Evolutionary conservation across 2,797 vertebrate species (phyloP), one percentile per base, ranked within the genome.

Genomic region (Harpagifer antarcticus): DNA sequence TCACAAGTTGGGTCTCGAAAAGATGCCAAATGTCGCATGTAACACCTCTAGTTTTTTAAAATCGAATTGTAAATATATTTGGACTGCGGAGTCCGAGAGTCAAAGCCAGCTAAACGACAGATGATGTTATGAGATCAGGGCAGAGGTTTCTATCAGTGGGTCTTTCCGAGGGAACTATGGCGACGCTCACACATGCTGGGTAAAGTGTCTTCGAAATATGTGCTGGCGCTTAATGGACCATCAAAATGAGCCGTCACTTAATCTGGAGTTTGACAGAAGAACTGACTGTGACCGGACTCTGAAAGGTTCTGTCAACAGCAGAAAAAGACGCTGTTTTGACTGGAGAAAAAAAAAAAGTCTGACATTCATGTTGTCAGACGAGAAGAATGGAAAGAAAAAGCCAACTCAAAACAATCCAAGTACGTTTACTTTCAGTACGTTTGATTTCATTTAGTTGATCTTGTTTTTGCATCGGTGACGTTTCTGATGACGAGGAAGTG

Each of bases 1-100:
- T 88, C 82, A 68, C 68, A 85, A 70, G 70, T 67, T 71, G 87
- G 82, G 86, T 91, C 83, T 90, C n/a, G 62, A 90, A 80, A 92
- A 87, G 86, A 95, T 95, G 93, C 93, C 94, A 95, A 94, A 94
- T 92, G 91, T 91, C 94, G 94, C 93, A 95, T 94, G 94, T 89
- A 89, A 93, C 89, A 91, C 87, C 89, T 93, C 87, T 94, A 92
- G 91, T 93, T 93, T 94, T 94, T 88, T 82, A 85, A 89, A 88
- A 83, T 89, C 72, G 50, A 77, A 86, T 61, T 91, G 85, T 91
- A 90, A 78, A 92, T 90, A 91, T 17, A 17, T 4, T 49, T 83
- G 74, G 76, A 89, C 70, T 58, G 48, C 11, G 11, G 62, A 76
- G 82, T 75, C 52, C 5, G 44, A 74, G 74, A 66, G 75, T 59